Percentiles rank a stretch among this genome's conserved stretches.
These are phyloP conservation scores for Clarias laeviceps DNA, from an alignment of 2,797 vertebrate species.

Conservation along the genomic window DNA sequence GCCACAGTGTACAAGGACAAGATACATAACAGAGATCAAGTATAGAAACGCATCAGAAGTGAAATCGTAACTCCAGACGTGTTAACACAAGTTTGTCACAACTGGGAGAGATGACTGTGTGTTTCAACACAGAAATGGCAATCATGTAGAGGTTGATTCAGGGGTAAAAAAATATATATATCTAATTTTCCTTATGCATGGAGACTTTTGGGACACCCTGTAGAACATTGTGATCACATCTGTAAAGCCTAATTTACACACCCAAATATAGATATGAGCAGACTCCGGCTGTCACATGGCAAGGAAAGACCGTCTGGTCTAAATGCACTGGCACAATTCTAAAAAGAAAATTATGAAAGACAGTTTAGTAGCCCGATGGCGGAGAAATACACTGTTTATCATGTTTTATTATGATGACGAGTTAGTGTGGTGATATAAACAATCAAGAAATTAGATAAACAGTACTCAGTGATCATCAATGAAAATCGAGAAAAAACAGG, in stretches of 20 bases:
- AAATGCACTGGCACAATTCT: constrained; percentile 1
- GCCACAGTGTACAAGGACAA: too few relatives aligned
- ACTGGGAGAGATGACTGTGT: too few relatives aligned
- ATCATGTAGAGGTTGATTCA: too few relatives aligned
- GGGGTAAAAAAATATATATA: too few relatives aligned
- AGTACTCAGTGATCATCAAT: constrained; percentile 54
- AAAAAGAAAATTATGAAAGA: constrained; percentile 8
- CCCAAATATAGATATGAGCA: constrained; percentile 42
- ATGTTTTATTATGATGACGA: not conserved
- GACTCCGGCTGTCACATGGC: constrained; percentile 40
- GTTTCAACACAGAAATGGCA: too few relatives aligned
- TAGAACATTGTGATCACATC: constrained; percentile 50
- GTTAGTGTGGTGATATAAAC: constrained; percentile 1
- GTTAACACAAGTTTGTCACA: too few relatives aligned
- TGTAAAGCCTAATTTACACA: constrained; percentile 32
- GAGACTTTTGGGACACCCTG: not conserved
- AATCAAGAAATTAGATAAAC: not conserved
- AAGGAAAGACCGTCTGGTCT: not conserved
- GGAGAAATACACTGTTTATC: constrained; percentile 13
- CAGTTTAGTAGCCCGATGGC: not conserved
- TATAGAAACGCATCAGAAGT: too few relatives aligned
- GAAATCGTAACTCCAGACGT: too few relatives aligned
- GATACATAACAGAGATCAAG: too few relatives aligned
- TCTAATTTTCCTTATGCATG: too few relatives aligned
- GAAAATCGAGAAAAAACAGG: constrained; percentile 46